These are phyloP conservation scores for Rhyacophila evoluta DNA, from an alignment of 2,888 invertebrate species.

Conservation along the genomic window DNA sequence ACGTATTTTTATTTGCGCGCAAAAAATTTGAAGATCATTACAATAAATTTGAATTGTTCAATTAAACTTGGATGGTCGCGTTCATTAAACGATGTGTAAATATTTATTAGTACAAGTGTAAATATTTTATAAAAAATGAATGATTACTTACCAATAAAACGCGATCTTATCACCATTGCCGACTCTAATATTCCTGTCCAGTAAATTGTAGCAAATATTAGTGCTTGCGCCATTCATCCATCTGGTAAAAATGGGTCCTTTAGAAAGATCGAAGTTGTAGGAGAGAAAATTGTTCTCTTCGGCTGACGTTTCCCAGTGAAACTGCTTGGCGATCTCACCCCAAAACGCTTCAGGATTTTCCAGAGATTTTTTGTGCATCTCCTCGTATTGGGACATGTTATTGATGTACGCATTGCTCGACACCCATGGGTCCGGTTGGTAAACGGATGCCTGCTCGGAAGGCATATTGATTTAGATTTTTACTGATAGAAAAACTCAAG, in stretches of 20 bases:
- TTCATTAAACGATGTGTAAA: too few species aligned
- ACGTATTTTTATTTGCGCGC: too few species aligned
- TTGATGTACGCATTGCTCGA: conserved; percentile 75
- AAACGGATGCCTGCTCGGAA: conserved; percentile 69
- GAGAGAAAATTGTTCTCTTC: conserved; percentile 83
- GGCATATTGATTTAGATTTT: conserved; percentile 62
- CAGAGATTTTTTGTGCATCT: conserved; percentile 87
- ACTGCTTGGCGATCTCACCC: conserved; percentile 92
- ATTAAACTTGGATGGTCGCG: too few species aligned
- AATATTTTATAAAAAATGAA: background rate
- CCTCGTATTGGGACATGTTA: conserved; percentile 81
- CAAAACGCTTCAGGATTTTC: conserved; percentile 93
- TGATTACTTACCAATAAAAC: conserved; percentile 89
- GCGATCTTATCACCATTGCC: conserved; percentile 93
- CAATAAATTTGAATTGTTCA: too few species aligned
- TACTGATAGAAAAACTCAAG: background rate
- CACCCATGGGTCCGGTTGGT: conserved; percentile 71
- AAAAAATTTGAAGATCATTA: too few species aligned
- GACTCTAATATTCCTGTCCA: conserved; percentile 91
- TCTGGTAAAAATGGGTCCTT: conserved; percentile 91
- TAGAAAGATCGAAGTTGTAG: conserved; percentile 91
- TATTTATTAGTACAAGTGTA: background rate
- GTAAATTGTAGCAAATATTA: conserved; percentile 94
- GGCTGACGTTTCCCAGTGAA: conserved; percentile 89
- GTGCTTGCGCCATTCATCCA: conserved; percentile 97